Evolutionary conservation across 2,113 vertebrate species (phyloP).

Genomic region (Tricholaema leucomelas): DNA sequence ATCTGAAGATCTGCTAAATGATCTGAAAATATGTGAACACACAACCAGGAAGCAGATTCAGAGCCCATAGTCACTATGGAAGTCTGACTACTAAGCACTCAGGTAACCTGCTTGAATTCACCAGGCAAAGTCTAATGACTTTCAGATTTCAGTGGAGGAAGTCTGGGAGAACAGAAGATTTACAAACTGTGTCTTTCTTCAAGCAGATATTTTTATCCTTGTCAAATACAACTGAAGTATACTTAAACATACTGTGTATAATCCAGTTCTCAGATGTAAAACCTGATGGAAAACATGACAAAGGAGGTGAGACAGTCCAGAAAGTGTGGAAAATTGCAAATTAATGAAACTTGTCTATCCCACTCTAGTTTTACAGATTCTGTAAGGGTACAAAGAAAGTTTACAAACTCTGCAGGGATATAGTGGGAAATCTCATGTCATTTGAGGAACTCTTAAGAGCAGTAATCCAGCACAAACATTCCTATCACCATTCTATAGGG

Average conservation of each 20-base stretch:
- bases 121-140: background rate
- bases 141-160: background rate
- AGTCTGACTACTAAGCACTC: background rate
- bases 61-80: rapidly evolving
- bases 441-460: background rate
- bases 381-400: background rate
- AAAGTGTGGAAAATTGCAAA: background rate
- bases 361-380: background rate
- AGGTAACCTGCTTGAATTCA: background rate
- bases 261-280: background rate
- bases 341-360: background rate
- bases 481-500: background rate
- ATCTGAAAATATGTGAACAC: rapidly evolving
- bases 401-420: background rate
- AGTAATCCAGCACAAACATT: background rate
- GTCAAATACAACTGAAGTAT: background rate
- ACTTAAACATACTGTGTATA: background rate
- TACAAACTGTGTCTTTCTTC: background rate
- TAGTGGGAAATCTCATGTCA: background rate
- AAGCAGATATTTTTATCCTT: background rate
- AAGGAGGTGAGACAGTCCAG: background rate
- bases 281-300: background rate
- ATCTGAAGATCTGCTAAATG: background rate
- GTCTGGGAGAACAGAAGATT: background rate
- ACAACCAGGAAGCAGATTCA: background rate